Percentiles rank a stretch among this genome's conserved stretches.
phyloP scores from a whole-genome alignment of 2,888 invertebrate genomes.

The Orchesellides sinensis region DNA sequence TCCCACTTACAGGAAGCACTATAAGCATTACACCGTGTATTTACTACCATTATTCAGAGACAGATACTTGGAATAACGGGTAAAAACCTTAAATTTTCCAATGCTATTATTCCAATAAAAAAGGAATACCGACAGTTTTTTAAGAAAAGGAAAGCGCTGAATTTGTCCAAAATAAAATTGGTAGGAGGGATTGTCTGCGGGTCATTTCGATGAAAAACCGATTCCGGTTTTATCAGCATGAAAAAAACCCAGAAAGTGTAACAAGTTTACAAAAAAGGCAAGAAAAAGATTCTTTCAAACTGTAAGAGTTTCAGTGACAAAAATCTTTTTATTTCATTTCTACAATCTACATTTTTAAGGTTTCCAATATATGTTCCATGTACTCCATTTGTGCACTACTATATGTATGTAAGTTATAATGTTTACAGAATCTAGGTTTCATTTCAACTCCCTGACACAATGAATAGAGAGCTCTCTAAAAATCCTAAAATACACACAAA shows the following conservation, averaged over 20 bases:
- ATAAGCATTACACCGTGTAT: conserved; percentile 32
- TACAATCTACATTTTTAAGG: conserved; percentile 18
- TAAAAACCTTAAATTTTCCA: conserved; percentile 40
- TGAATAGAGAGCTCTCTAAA: not conserved
- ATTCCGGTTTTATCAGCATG: conserved; percentile 74
- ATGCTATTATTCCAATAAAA: conserved; percentile 19
- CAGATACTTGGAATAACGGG: conserved; percentile 53
- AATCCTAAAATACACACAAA: not conserved
- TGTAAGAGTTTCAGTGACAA: not conserved
- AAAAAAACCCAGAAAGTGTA: conserved; percentile 69
- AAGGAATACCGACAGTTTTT: conserved; percentile 28
- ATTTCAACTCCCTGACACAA: not conserved
- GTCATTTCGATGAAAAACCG: conserved; percentile 75
- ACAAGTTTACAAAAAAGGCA: conserved; percentile 73
- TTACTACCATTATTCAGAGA: conserved; percentile 40
- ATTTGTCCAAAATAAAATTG: conserved; percentile 75
- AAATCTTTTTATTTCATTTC: conserved; percentile 13
- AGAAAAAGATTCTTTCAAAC: conserved; percentile 12
- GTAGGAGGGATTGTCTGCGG: conserved; percentile 74
- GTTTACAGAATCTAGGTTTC: not conserved
- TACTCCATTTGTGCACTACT: too few species aligned
- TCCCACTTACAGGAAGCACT: conserved; percentile 38
- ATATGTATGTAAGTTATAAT: too few species aligned
- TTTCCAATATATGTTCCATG: too few species aligned
- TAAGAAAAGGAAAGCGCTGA: conserved; percentile 68